Evolutionary conservation across 1,140 invertebrate genomes (phyloP).

Genomic region (Myzus persicae): DNA sequence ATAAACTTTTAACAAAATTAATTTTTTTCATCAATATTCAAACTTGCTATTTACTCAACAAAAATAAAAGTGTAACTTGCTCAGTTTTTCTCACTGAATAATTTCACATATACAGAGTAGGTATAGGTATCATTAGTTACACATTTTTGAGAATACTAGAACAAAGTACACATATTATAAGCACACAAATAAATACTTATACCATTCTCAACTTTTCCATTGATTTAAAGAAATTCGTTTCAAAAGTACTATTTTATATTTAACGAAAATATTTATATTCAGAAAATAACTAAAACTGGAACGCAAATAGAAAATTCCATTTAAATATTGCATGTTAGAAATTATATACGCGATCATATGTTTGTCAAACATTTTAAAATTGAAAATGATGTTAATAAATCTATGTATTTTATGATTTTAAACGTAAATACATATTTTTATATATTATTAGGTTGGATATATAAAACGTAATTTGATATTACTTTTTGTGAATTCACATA

Average conservation of each 20-base stretch:
- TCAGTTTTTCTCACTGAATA: no score
- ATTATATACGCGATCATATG: background rate
- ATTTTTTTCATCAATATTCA: no score
- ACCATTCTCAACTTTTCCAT: background rate
- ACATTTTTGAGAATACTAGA: background rate
- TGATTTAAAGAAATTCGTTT: background rate
- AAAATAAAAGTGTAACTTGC: no score
- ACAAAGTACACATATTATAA: background rate
- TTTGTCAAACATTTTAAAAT: slow-evolving; percentile 8
- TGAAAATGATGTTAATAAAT: background rate
- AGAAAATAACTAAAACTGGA: background rate
- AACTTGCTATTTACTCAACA: no score
- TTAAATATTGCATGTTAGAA: background rate
- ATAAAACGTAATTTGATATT: slow-evolving; percentile 11
- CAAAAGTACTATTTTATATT: background rate
- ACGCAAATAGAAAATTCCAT: background rate
- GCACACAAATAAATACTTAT: background rate
- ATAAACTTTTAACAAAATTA: no score
- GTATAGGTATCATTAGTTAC: no score
- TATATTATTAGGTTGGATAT: background rate
- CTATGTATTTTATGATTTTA: background rate
- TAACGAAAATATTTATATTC: background rate
- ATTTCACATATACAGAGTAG: no score
- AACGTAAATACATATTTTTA: background rate
- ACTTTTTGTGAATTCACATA: background rate